A percentile compares a stretch with the other conserved stretches of the same genome.
These are phyloP conservation scores for Pachydiplax longipennis DNA, from an alignment of 2,888 invertebrate species.

Conservation along the genomic window DNA sequence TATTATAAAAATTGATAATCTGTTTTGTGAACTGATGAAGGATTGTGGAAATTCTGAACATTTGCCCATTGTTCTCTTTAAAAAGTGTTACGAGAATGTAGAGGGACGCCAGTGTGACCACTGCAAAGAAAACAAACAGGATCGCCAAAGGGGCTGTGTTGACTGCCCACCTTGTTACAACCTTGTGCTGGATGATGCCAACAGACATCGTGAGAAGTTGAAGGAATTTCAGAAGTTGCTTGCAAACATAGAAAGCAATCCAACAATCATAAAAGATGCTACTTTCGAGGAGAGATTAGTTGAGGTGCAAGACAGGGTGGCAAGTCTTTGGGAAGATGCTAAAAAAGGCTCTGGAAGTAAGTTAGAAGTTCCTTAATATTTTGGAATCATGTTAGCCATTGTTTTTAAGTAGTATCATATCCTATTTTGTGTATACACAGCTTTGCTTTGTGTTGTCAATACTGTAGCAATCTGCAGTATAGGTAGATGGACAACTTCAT, in stretches of 20 bases:
- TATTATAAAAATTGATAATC: no score
- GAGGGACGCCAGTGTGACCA: slow-evolving; percentile 94
- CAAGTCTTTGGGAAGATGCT: slow-evolving; percentile 77
- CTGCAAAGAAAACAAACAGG: slow-evolving; percentile 95
- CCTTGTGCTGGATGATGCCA: slow-evolving; percentile 87
- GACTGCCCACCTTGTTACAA: slow-evolving; percentile 96
- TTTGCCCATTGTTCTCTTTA: slow-evolving; percentile 13
- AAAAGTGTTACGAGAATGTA: slow-evolving; percentile 76
- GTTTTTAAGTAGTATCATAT: no score
- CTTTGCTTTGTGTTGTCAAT: no score
- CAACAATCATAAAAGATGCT: slow-evolving; percentile 88
- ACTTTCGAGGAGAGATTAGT: slow-evolving; percentile 87
- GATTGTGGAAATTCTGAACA: background rate
- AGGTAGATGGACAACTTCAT: no score
- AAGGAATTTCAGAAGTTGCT: slow-evolving; percentile 77
- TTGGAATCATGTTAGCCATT: no score
- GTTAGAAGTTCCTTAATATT: slow-evolving; percentile 45
- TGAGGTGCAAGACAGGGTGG: slow-evolving; percentile 78
- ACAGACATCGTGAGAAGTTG: slow-evolving; percentile 76
- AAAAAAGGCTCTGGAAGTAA: slow-evolving; percentile 69
- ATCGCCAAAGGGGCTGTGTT: slow-evolving; percentile 86
- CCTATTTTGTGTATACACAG: no score
- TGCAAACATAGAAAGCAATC: slow-evolving; percentile 89
- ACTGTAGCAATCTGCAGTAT: no score
- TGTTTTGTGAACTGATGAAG: background rate